Evolutionary conservation across 2,797 vertebrate genomes (phyloP).

Genomic region (Chrosomus eos): DNA sequence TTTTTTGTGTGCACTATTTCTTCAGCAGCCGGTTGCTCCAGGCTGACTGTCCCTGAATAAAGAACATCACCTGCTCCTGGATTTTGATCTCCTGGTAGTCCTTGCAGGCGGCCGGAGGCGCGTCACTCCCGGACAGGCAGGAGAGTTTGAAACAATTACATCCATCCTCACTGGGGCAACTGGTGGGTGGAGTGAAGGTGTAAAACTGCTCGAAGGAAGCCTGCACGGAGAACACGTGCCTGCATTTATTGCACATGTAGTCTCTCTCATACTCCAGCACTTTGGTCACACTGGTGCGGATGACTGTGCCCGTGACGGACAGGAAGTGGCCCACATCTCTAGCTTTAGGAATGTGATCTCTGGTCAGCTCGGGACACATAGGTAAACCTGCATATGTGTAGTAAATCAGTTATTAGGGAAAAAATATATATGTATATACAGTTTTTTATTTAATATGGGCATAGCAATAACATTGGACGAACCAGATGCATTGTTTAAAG

Average conservation of each 20-base stretch:
- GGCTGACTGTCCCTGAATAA: background rate
- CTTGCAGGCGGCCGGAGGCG: slow-evolving; percentile 82
- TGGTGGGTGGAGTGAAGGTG: slow-evolving; percentile 75
- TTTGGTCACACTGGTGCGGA: slow-evolving; percentile 89
- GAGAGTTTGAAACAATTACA: slow-evolving; percentile 89
- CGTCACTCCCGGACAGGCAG: slow-evolving; percentile 82
- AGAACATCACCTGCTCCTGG: slow-evolving; percentile 87
- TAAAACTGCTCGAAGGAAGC: slow-evolving; percentile 93
- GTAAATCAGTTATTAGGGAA: background rate
- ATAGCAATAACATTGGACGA: too few relatives aligned
- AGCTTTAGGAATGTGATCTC: slow-evolving; percentile 91
- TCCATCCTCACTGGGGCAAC: slow-evolving; percentile 81
- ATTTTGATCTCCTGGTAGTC: slow-evolving; percentile 99
- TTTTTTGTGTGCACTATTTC: background rate
- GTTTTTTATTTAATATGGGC: too few relatives aligned
- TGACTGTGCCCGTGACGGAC: slow-evolving; percentile 92
- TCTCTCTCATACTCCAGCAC: slow-evolving; percentile 92
- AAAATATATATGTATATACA: background rate
- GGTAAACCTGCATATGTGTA: slow-evolving; percentile 82
- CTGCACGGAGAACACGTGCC: slow-evolving; percentile 81
- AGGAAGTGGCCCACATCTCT: slow-evolving; percentile 93
- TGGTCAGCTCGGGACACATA: slow-evolving; percentile 92
- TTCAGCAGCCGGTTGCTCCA: background rate
- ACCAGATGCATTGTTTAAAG: too few relatives aligned
- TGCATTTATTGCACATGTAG: slow-evolving; percentile 92